Percentiles rank a stretch among this genome's conserved stretches.
These are phyloP conservation scores for Chromis chromis DNA, from an alignment of 2,797 vertebrate genomes.

Conservation along the genomic window DNA sequence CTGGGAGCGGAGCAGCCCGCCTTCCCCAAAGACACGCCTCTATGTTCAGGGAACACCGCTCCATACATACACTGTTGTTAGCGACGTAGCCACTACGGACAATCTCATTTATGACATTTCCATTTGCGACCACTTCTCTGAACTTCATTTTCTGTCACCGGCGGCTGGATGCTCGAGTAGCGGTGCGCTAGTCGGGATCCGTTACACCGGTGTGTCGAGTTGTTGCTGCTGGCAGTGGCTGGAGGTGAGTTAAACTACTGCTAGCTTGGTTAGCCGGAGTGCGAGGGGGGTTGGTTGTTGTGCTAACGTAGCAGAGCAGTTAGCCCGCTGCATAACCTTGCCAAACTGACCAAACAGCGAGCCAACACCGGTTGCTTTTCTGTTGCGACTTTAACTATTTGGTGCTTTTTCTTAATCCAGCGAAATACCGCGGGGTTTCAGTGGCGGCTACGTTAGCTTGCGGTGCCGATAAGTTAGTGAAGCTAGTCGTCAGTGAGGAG, in stretches of 20 bases:
- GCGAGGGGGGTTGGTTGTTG: conserved; percentile 74
- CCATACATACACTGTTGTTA: conserved; percentile 84
- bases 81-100: conserved; percentile 72
- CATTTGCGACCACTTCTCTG: conserved; percentile 30
- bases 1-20: conserved; percentile 73
- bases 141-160: conserved; percentile 43
- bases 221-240: conserved; percentile 77
- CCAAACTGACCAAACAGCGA: conserved; percentile 15
- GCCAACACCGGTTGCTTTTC: background rate
- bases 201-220: conserved; percentile 43
- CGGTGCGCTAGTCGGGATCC: conserved; percentile 14
- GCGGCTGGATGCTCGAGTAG: conserved; percentile 36
- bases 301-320: conserved; percentile 71
- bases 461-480: conserved; percentile 47
- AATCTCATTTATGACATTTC: conserved; percentile 67
- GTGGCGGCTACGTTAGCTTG: conserved; percentile 24
- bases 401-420: background rate
- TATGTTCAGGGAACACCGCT: conserved; percentile 81
- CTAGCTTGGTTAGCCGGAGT: conserved; percentile 72
- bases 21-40: conserved; percentile 76
- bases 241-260: conserved; percentile 82
- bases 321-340: conserved; percentile 75
- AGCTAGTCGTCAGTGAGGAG: conserved; percentile 59
- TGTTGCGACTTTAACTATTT: background rate
- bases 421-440: conserved; percentile 11